phyloP scores from a whole-genome alignment of 2,113 vertebrate species.

The Ranitomeya variabilis region DNA sequence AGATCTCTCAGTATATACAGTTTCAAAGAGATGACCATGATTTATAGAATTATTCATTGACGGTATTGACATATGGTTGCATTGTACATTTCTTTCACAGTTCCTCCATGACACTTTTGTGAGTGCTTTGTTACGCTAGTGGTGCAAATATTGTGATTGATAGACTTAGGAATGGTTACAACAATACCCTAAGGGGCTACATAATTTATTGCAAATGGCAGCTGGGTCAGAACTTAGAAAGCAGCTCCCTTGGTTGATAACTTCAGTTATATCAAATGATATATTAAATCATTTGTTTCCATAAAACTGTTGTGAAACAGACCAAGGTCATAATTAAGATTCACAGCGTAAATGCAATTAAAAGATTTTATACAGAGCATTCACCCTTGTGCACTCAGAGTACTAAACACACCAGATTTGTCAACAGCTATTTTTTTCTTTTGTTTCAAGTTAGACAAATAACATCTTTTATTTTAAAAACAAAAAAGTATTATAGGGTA shows the following conservation, averaged over 20 bases:
- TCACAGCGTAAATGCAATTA: no score
- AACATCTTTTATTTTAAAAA: background rate
- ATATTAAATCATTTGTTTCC: background rate
- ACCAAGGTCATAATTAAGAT: background rate
- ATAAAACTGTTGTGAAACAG: background rate
- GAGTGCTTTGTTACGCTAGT: background rate
- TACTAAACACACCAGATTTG: background rate
- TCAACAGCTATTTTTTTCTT: background rate
- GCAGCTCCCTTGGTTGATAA: background rate
- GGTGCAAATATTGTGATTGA: background rate
- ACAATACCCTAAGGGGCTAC: background rate
- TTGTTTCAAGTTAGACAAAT: background rate
- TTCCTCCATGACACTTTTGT: no score
- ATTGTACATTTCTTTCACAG: no score
- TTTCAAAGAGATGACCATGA: no score
- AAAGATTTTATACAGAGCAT: background rate
- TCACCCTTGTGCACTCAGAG: background rate
- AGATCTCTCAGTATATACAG: no score
- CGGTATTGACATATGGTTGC: no score
- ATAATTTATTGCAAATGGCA: background rate
- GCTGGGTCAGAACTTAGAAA: background rate
- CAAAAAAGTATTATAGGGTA: background rate
- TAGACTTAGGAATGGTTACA: background rate
- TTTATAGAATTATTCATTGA: no score
- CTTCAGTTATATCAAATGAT: no score